Evolutionary conservation across 2,797 vertebrate genomes (phyloP), one percentile per base, ranked within the genome.

Genomic region (Anniella stebbinsi): DNA sequence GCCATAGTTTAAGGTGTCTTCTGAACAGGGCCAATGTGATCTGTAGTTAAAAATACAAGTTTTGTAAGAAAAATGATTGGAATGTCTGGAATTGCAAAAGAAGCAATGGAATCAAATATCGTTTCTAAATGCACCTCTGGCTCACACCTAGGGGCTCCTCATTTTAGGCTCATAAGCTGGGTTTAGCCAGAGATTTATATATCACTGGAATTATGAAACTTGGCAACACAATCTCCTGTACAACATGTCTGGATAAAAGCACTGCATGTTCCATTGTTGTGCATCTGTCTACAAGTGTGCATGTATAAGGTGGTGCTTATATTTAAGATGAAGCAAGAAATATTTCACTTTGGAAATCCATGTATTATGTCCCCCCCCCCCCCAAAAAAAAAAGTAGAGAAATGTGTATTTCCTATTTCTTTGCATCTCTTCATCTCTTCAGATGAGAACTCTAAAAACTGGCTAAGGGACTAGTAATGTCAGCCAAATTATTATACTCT

Each of bases 401-500:
- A 48, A n/a, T 90, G 89, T 33, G 60, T 89, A 57, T 77, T 45
- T 70, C 75, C 33, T 60, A 89, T 88, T 85, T 78, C 89, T 89
- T 88, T 78, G 66, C 78, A 88, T 91, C 28, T 57, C 23, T 12
- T 12, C 51, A 45, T n/a, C 63, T 48, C 83, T 45, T 80, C 45
- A 45, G 54, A 57, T 60, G 75, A 88, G 88, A 60, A 54, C 0
- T 86, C 90, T 51, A 33, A 15, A 72, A 89, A 23, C n/a, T 67
- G 76, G 72, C 51, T 86, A 12, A 13, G 33, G 5, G 1, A 41
- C 9, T 72, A 38, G 41, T 69, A 41, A 73, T 41, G 77, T 85
- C 88, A 78, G 90, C 87, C 88, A 92, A 82, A 88, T 21, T 83
- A 28, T 83, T 88, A 75, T 81, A 33, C 60, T 66, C 54, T 25